phyloP scores from a whole-genome alignment of 2,113 vertebrate species.

The Clinocottus analis region DNA sequence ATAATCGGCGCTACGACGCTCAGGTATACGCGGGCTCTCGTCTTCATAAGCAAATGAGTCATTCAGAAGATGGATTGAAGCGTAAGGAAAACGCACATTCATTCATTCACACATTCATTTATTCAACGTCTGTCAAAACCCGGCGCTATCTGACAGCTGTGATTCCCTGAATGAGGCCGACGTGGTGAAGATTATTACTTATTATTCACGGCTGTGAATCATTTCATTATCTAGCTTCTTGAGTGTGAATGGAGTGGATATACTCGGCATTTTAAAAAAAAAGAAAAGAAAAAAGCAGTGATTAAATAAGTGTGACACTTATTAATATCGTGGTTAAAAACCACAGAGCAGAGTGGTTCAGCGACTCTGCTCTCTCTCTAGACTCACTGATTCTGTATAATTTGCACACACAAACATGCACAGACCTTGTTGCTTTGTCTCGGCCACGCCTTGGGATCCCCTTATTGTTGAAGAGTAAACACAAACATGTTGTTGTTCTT shows the following conservation, averaged over 20 bases:
- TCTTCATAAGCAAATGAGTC: conserved; percentile 13
- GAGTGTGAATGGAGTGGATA: background rate
- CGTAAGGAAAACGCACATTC: conserved; percentile 29
- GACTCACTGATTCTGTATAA: background rate
- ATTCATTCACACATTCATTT: too few relatives aligned
- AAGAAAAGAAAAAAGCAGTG: too few relatives aligned
- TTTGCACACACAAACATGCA: background rate
- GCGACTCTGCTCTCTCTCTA: background rate
- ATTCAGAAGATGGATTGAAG: conserved; percentile 44
- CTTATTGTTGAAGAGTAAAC: background rate
- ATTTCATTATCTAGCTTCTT: conserved; percentile 3
- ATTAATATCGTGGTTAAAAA: background rate
- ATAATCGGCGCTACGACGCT: conserved; percentile 6
- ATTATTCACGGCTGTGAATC: conserved; percentile 34
- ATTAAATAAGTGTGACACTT: conserved; percentile 3
- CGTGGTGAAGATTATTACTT: conserved; percentile 20
- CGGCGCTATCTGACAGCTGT: conserved; percentile 43
- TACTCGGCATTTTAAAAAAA: conserved; percentile 4
- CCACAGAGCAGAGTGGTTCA: background rate
- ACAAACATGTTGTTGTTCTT: conserved; percentile 24
- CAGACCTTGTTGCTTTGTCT: background rate
- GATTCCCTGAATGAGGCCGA: background rate
- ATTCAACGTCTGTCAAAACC: conserved; percentile 36
- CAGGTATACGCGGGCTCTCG: background rate
- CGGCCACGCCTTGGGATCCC: background rate